Base-by-base conservation (phyloP, 2,797 vertebrate species). In the Yasuhikotakia modesta region DNA sequence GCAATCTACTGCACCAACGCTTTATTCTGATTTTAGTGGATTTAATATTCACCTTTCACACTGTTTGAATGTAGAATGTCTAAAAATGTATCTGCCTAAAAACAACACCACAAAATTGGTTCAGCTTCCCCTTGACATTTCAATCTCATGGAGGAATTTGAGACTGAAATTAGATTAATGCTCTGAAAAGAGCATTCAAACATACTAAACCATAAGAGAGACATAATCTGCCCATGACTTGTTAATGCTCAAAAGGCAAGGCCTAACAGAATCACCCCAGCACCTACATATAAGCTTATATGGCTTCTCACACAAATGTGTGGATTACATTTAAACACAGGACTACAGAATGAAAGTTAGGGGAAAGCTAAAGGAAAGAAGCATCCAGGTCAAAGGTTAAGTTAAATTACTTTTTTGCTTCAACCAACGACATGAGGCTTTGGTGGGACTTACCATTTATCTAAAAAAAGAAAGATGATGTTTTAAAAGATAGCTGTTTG, bases 91-190 rank as follows among this genome's bases (percentile, higher is more conserved):
- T 52, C 32, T 8, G 3, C 39, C 46, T 69, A 24, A 55, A 50
- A 57, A 24, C 5, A 43, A 64, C 12, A 27, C 12, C 66, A 35
- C n/a, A 12, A 58, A 52, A 76, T 45, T 52, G 8, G 30, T 61
- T 50, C 14, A 1, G 55, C 11, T 66, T 22, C 19, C n/a, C 19
- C 21, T n/a, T 76, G 61, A 72, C 21, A 67, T 76, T 80, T 80
- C 13, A 66, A 45, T 43, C 30, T 52, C 52, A 71, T 16, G 8
- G 35, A 74, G 55, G 22, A 71, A 63, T 17, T 17, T 66, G 27
- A 76, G 19, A 66, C 24, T 30, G 19, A 57, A 64, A 61, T 8
- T 50, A 19, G 67, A 76, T 66, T 50, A 39, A 76, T 58, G 65
- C 21, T n/a, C n/a, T n/a, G n/a, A n/a, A n/a, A n/a, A n/a, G n/a